Conservation (phyloP, 2,113 vertebrate species). For the Dipodomys spectabilis region DNA sequence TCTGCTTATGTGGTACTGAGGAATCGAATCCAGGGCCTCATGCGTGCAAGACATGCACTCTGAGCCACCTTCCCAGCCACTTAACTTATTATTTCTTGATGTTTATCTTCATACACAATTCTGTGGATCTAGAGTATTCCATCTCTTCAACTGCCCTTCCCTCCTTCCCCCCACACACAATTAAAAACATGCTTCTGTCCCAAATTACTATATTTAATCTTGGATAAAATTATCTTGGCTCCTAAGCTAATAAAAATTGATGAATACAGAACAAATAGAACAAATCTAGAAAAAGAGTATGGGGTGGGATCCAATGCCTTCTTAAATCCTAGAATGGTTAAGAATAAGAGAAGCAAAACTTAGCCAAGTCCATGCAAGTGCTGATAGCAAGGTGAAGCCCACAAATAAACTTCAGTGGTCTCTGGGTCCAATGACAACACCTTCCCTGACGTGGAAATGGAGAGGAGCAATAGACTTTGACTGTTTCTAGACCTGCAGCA, state of each 20-base stretch:
- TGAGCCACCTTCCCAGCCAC: too few species aligned
- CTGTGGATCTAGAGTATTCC: too few species aligned
- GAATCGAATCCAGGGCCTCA: too few species aligned
- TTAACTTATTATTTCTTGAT: background rate
- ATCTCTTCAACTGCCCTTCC: background rate
- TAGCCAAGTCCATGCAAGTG: background rate
- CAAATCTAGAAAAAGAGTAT: background rate
- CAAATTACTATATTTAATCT: background rate
- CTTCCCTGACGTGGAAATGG: background rate
- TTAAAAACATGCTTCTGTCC: background rate
- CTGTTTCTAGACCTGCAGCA: background rate
- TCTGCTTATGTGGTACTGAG: too few species aligned
- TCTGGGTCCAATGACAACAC: background rate
- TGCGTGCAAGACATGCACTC: too few species aligned
- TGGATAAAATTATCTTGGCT: background rate
- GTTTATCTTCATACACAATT: background rate
- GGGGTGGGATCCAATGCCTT: background rate
- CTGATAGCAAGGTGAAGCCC: too few species aligned
- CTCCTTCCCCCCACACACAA: background rate
- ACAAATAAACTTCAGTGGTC: too few species aligned
- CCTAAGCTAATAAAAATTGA: background rate
- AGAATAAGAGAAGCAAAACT: background rate
- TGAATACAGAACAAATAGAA: background rate
- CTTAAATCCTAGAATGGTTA: background rate
- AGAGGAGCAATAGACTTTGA: background rate